A percentile compares a stretch with the other conserved stretches of the same genome.
phyloP scores from a whole-genome alignment of 1,140 invertebrate species.

The Neotoxoptera formosana region DNA sequence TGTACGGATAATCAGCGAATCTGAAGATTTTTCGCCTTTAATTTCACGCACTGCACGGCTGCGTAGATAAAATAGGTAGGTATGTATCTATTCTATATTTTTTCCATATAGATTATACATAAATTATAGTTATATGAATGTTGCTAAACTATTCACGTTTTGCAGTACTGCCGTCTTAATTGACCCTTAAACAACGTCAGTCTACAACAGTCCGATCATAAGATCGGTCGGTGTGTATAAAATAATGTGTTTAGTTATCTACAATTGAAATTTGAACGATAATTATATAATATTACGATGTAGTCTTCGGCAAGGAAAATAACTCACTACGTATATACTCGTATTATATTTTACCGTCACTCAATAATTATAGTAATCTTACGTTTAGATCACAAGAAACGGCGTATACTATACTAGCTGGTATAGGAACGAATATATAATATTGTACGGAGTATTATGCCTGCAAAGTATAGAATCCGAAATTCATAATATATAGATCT shows the following conservation, averaged over 20 bases:
- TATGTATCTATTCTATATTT: not conserved
- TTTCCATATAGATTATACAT: not conserved
- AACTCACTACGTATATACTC: not conserved
- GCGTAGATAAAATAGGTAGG: not conserved
- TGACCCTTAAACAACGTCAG: not conserved
- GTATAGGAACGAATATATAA: not conserved
- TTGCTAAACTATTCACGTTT: not conserved
- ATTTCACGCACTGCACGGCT: not conserved
- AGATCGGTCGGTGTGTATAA: not conserved
- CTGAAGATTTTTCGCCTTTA: not conserved
- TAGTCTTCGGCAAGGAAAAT: not conserved
- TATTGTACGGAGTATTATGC: not conserved
- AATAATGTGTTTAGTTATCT: too few relatives aligned
- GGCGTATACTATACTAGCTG: not conserved
- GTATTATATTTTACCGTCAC: not conserved
- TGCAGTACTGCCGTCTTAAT: not conserved
- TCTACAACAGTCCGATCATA: not conserved
- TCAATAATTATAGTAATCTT: not conserved
- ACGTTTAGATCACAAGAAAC: not conserved
- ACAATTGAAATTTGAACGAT: not conserved
- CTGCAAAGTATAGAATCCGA: not conserved
- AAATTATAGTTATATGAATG: not conserved
- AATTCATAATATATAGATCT: not conserved
- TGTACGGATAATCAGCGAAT: too few relatives aligned
- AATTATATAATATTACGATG: not conserved